A percentile compares a stretch with the other conserved stretches of the same genome.
Conservation (phyloP, 2,113 vertebrate genomes). For the Cinclus mexicanus region DNA sequence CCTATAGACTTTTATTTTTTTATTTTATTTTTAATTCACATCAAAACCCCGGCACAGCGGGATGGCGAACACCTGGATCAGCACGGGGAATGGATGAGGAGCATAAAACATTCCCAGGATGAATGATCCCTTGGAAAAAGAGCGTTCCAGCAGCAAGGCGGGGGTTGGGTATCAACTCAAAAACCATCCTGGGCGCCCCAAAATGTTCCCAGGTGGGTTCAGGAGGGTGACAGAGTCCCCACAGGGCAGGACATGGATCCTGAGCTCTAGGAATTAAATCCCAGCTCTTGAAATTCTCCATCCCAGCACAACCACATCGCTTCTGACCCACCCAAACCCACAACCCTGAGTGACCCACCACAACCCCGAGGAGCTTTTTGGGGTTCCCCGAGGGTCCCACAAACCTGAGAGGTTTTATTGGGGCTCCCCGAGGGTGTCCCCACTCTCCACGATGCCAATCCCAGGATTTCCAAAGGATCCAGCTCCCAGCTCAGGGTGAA, state of each 20-base stretch:
- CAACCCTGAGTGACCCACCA: too few species aligned
- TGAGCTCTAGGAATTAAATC: too few species aligned
- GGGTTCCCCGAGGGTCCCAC: background rate
- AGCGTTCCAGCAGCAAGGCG: rapidly evolving
- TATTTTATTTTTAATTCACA: background rate
- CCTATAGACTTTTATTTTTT: background rate
- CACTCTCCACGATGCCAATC: rapidly evolving
- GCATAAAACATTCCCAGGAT: background rate
- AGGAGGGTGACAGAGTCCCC: rapidly evolving
- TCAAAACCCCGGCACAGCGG: background rate
- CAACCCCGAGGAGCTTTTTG: background rate
- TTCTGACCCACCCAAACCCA: rapidly evolving
- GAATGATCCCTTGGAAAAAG: rapidly evolving
- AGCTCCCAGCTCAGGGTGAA: rapidly evolving
- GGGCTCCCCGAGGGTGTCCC: rapidly evolving
- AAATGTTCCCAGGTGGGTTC: rapidly evolving
- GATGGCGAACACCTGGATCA: background rate
- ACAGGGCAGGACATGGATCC: rapidly evolving
- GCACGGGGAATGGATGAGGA: rapidly evolving
- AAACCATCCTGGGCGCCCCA: background rate
- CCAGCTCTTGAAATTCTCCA: background rate
- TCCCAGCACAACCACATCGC: rapidly evolving
- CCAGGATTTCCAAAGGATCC: rapidly evolving
- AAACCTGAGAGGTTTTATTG: background rate
- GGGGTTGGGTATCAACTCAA: background rate